Base-by-base conservation (phyloP, 2,113 vertebrate genomes). In the Epinephelus fuscoguttatus region DNA sequence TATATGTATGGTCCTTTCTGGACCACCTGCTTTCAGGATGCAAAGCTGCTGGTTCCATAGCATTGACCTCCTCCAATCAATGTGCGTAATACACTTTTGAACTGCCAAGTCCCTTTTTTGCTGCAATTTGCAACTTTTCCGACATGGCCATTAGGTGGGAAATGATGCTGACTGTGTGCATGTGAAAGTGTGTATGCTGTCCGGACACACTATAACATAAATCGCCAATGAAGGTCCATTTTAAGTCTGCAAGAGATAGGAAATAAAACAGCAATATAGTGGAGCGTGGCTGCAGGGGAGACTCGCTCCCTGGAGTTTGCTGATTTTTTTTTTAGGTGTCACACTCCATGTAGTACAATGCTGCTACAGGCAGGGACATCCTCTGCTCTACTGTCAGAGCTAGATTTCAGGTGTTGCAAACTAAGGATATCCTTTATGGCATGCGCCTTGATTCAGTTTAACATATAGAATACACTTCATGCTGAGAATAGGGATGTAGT, bases 81-180 rank as follows among this genome's bases (percentile, higher is more conserved):
- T 45, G 42, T n/a, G 19, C 7, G 11, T 42, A 63, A 63, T 63
- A 42, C 19, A 63, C 37, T 63, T 63, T 63, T 13, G 37, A 40
- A 63, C 19, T n/a, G 27, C 2, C 14, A 63, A 63, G 62, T 42
- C 33, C 18, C 7, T 64, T 62, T 64, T 45, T 45, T 21, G 42
- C 62, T 64, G 40, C 37, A 42, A 64, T 64, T 42, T 64, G 40
- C 21, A 45, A 64, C 40, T 64, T 64, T 30, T 64, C 6, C 4
- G 6, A 19, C 17, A 0, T 64, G 40, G 5, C 40, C 6, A 23
- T 64, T 30, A 7, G 21, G 40, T 64, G 37, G 40, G 40, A 45
- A 64, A 64, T 45, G 42, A 8, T 45, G 62, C 62, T 64, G 62
- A 45, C 40, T 42, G 21, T 64, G 62, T 64, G 61, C 40, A 42